phyloP scores from a whole-genome alignment of 2,888 invertebrate genomes.

The Drosophila maculinotata region DNA sequence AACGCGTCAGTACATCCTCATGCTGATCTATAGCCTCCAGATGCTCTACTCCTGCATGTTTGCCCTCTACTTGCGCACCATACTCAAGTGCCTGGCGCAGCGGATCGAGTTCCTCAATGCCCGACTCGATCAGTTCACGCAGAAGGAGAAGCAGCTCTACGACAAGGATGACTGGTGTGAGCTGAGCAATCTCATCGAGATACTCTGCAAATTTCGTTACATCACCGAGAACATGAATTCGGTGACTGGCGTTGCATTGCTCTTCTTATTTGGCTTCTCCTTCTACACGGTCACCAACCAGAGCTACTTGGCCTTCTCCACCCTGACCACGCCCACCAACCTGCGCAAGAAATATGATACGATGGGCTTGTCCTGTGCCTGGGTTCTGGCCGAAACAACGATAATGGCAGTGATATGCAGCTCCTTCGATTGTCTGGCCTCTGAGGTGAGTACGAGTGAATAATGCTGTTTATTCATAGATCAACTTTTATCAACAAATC shows the following conservation, averaged over 20 bases:
- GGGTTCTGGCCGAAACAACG: constrained; percentile 74
- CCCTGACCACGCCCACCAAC: constrained; percentile 58
- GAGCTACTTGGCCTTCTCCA: constrained; percentile 78
- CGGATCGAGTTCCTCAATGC: constrained; percentile 71
- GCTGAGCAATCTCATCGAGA: constrained; percentile 76
- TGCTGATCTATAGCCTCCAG: constrained; percentile 68
- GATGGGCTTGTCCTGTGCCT: constrained; percentile 71
- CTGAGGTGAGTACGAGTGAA: constrained; percentile 64
- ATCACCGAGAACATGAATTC: constrained; percentile 76
- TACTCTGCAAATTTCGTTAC: constrained; percentile 78
- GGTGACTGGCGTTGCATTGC: constrained; percentile 68
- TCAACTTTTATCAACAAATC: no score
- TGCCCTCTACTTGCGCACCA: constrained; percentile 64
- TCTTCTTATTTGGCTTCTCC: constrained; percentile 78
- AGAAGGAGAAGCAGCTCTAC: constrained; percentile 26
- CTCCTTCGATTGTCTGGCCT: constrained; percentile 74
- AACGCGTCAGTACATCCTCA: constrained; percentile 48
- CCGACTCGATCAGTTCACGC: constrained; percentile 58
- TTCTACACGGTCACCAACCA: constrained; percentile 82
- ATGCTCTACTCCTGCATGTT: constrained; percentile 69
- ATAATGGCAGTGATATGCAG: constrained; percentile 73
- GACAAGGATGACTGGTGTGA: constrained; percentile 70
- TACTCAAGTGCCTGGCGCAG: constrained; percentile 64
- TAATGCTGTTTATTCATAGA: background rate
- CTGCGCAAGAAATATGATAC: constrained; percentile 57